These are phyloP conservation scores for Drosophila lacertosa DNA, from an alignment of 1,140 invertebrate species.

Conservation along the genomic window DNA sequence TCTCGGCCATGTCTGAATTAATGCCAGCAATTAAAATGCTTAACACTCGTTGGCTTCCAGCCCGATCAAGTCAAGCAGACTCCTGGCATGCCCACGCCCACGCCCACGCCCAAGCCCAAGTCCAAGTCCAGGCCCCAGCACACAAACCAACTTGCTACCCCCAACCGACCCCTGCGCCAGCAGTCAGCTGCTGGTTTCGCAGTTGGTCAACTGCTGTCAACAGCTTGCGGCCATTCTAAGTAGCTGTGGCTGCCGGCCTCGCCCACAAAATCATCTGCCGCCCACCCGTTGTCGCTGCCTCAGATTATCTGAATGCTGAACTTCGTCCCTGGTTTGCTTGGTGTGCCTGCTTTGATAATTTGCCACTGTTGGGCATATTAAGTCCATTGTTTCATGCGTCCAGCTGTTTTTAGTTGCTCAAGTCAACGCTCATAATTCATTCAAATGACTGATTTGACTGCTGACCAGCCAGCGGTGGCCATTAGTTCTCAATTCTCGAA, in stretches of 20 bases:
- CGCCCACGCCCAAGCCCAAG: too few species aligned
- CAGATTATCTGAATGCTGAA: not conserved
- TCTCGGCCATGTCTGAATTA: conserved; percentile 55
- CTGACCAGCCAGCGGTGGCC: conserved; percentile 37
- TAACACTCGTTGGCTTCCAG: conserved; percentile 52
- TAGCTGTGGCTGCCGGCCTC: conserved; percentile 31
- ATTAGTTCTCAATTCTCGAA: conserved; percentile 46
- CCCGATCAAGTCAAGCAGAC: conserved; percentile 37
- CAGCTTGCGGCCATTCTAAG: conserved; percentile 64
- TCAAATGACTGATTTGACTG: conserved; percentile 55
- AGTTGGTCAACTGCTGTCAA: conserved; percentile 53
- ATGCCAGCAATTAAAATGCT: conserved; percentile 74
- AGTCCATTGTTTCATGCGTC: too few species aligned
- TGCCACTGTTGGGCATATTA: too few species aligned
- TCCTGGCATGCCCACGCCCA: too few species aligned
- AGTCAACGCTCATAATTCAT: too few species aligned
- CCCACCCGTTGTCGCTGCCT: not conserved
- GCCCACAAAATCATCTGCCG: conserved; percentile 37
- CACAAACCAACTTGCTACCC: too few species aligned
- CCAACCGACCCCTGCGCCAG: too few species aligned
- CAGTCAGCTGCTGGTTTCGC: conserved; percentile 32
- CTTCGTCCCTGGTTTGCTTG: too few species aligned
- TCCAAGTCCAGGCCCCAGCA: too few species aligned
- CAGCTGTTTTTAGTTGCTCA: too few species aligned
- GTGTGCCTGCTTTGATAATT: too few species aligned